Evolutionary conservation across 2,888 invertebrate genomes (phyloP).

Genomic region (Drosophila austrosaltans): DNA sequence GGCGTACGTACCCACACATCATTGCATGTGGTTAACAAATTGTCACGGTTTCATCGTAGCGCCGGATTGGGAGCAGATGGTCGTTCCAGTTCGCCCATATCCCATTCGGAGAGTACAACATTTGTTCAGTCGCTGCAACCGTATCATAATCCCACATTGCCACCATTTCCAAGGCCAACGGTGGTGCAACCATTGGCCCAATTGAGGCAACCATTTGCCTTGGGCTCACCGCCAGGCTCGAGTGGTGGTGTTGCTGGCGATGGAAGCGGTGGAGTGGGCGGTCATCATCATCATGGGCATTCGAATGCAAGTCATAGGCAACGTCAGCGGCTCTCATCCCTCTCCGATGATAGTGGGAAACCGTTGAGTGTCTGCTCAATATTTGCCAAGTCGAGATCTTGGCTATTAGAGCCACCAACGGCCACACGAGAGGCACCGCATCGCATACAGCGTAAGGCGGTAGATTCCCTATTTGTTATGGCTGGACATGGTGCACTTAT

Average conservation of each 20-base stretch:
- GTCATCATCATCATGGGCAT: conserved; percentile 53
- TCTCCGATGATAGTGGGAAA: conserved; percentile 88
- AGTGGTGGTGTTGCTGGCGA: conserved; percentile 45
- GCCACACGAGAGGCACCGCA: conserved; percentile 82
- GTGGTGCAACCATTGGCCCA: conserved; percentile 92
- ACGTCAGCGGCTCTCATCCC: conserved; percentile 88
- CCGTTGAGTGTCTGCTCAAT: conserved; percentile 91
- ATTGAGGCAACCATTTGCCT: conserved; percentile 88
- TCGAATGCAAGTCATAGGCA: conserved; percentile 40
- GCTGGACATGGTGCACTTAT: conserved; percentile 93
- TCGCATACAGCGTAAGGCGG: conserved; percentile 85
- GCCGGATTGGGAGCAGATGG: conserved; percentile 92
- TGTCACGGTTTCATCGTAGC: conserved; percentile 97
- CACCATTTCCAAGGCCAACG: conserved; percentile 95
- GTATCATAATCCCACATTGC: conserved; percentile 94
- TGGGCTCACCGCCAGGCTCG: conserved; percentile 80
- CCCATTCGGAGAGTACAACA: conserved; percentile 83
- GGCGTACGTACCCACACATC: conserved; percentile 97
- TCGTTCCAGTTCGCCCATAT: conserved; percentile 88
- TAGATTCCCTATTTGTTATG: conserved; percentile 95
- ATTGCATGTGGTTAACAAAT: conserved; percentile 95
- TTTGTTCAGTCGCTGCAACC: conserved; percentile 85
- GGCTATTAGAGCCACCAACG: conserved; percentile 86
- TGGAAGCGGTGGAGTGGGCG: conserved; percentile 37
- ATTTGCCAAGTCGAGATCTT: conserved; percentile 90